Base-by-base conservation (phyloP, 2,113 vertebrate species). In the Catagonus wagneri region DNA sequence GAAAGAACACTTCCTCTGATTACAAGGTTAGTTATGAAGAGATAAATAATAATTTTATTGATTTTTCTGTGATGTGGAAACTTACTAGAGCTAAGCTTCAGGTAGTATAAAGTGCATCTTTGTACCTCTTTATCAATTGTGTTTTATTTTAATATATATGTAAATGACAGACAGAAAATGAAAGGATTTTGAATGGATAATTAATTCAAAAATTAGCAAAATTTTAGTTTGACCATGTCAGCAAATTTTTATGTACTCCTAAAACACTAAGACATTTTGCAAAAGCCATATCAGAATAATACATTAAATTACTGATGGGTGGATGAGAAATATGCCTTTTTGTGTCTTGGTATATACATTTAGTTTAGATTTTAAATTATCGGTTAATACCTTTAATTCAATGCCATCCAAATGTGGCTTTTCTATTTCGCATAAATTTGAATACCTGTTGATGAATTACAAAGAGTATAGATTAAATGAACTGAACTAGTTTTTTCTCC, bases 401-500 rank as follows among this genome's bases (percentile, higher is more conserved):
- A 19, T 89, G 85, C 17, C 22, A 95, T 81, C 0, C 27, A 94
- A 96, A 94, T 94, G 0, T 54, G 72, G 50, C 74, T 76, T 44
- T 34, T 78, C 5, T 65, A 29, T 69, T 95, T 65, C 29, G 3
- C 54, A 95, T 92, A 91, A 95, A 94, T 94, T 69, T 96, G 39
- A 94, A 72, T n/a, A 93, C 39, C 25, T 95, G 13, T 14, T 97
- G 75, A 94, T 75, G 79, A 97, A 98, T 97, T 65, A 94, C 25
- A 54, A 95, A 8, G 32, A 32, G 3, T 63, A 72, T 71, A 36
- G 66, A 34, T 89, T 96, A 94, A 98, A 92, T 90, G 29, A 81
- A 36, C 7, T 29, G 0, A 86, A 52, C 4, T 68, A 76, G 0
- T 5, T 94, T 96, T 83, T 94, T 79, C 20, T 39, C 8, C 13